Evolutionary conservation across 2,888 invertebrate genomes (phyloP), one percentile per base, ranked within the genome.

Genomic region (Ceraclea dissimilis): DNA sequence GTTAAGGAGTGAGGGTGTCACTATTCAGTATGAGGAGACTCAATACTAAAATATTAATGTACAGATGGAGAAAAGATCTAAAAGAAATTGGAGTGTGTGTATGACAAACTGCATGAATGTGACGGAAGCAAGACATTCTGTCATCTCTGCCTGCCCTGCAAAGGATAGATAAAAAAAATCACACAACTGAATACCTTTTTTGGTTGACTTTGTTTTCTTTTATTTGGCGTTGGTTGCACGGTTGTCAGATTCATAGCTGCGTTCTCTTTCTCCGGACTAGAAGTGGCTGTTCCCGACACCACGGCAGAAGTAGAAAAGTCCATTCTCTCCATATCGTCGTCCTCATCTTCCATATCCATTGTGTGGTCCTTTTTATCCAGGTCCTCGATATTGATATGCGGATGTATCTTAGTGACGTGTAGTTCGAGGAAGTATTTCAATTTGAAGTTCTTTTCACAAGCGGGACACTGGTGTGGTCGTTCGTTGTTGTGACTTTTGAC

Each of bases 401-500:
- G 62, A 22, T 62, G 62, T 19, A 62, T 60, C 19, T 59, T 22
- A 2, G 60, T 56, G 26, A 62, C 34, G 39, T 62, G 62, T 50
- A 62, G 22, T 49, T 62, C 62, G 20, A 62, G 49, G 46, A 62
- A 62, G 48, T 62, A 62, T 47, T 62, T 62, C 2, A 62, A 39
- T 47, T 62, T 62, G 58, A 62, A 62, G 22, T 58, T 60, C 46
- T 62, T 62, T 21, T 62, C 62, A 49, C 62, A 62, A 2, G 62
- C 62, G 2, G 62, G 62, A 48, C 62, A 62, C 17, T 60, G 58
- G 50, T 58, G 60, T n/a, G 62, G 62, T 17, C 62, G 53, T 47
- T 62, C 62, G 47, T 60, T 62, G 54, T 62, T 62, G 51, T 62
- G 62, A 17, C 58, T 58, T 49, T 62, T 62, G 17, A 62, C 62